Evolutionary conservation across 2,888 invertebrate genomes (phyloP).

Genomic region (Agonopterix alstromeriana): DNA sequence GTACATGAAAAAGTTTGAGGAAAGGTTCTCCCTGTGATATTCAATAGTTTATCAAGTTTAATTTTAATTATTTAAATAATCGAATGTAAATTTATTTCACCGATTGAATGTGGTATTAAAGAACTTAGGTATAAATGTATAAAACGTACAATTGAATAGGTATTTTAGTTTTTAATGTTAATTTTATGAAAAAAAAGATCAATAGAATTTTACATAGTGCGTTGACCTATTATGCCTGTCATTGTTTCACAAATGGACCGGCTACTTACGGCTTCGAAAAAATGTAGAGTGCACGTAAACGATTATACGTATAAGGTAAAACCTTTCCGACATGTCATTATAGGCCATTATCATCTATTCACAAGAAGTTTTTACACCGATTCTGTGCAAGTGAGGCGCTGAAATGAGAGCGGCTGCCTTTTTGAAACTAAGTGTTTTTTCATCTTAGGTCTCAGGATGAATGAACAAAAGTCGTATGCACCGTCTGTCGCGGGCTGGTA

Average conservation of each 20-base stretch:
- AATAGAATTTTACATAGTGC: neutral
- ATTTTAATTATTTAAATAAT: no score
- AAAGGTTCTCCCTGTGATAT: no score
- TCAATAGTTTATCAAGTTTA: no score
- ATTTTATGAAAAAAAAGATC: neutral
- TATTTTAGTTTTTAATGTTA: neutral
- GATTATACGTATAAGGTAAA: conserved; percentile 28
- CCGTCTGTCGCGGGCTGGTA: conserved; percentile 12
- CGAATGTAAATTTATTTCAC: no score
- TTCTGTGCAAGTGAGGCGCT: conserved; percentile 16
- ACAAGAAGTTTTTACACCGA: conserved; percentile 23
- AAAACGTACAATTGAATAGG: no score
- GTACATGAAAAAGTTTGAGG: no score
- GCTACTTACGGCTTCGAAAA: conserved; percentile 1
- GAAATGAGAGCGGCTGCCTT: conserved; percentile 27
- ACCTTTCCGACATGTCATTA: conserved; percentile 21
- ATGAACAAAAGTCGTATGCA: conserved; percentile 49
- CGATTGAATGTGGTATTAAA: no score
- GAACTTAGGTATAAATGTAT: no score
- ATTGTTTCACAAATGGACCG: neutral
- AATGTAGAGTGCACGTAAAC: conserved; percentile 12
- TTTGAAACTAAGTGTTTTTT: conserved; percentile 14
- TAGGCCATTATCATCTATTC: conserved; percentile 32
- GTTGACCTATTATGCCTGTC: neutral
- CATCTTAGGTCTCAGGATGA: conserved; percentile 30